A percentile compares a stretch with the other conserved stretches of the same genome.
phyloP scores from a whole-genome alignment of 2,113 vertebrate species.

The Muntiacus reevesi region DNA sequence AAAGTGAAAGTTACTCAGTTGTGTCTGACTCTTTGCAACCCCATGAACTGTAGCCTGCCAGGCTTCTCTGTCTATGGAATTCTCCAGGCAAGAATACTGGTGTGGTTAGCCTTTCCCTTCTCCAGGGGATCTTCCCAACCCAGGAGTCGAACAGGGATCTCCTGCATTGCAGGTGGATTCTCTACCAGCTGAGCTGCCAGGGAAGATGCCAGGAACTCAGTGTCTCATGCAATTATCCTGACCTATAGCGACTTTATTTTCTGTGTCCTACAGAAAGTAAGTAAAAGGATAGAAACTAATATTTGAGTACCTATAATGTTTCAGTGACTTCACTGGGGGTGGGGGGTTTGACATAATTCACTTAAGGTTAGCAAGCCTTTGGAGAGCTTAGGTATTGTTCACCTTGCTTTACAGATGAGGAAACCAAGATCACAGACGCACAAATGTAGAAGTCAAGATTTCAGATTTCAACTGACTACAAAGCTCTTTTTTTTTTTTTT shows the following conservation, averaged over 20 bases:
- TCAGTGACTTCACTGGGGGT: background rate
- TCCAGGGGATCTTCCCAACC: background rate
- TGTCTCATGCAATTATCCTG: background rate
- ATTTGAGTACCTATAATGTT: background rate
- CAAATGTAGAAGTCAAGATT: background rate
- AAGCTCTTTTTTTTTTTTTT: background rate
- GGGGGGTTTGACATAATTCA: background rate
- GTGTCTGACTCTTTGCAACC: background rate
- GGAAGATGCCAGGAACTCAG: background rate
- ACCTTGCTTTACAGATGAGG: background rate
- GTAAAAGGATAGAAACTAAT: background rate
- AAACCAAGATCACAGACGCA: background rate
- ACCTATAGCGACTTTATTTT: background rate
- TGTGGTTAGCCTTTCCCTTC: background rate
- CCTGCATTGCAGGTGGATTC: background rate
- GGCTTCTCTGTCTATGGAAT: background rate
- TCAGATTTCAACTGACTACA: background rate
- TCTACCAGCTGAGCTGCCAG: background rate
- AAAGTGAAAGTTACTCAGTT: background rate
- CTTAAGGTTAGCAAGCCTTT: background rate
- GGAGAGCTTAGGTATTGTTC: background rate
- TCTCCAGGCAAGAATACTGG: background rate
- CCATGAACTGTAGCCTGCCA: background rate
- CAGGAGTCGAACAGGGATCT: background rate
- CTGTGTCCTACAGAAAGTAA: background rate